Percentiles rank a stretch among this genome's conserved stretches.
These are phyloP conservation scores for Leucophenga varia DNA, from an alignment of 1,140 invertebrate species.

Conservation along the genomic window DNA sequence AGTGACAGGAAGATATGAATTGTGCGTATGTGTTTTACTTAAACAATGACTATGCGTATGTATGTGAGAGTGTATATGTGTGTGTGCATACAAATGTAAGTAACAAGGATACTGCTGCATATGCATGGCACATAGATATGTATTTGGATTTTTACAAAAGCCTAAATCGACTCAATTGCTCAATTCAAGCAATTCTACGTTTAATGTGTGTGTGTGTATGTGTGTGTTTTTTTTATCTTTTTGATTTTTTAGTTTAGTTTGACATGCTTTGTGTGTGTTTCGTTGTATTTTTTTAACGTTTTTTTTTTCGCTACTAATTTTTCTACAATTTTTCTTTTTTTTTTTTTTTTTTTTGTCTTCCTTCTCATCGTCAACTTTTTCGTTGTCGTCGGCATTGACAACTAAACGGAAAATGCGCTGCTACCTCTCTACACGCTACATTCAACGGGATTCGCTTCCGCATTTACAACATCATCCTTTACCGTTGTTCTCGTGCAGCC, in stretches of 20 bases:
- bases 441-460: constrained; percentile 11
- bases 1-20: too few species aligned
- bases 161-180: constrained; percentile 40
- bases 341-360: constrained; percentile 9
- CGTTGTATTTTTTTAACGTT: constrained; percentile 24
- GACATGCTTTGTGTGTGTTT: constrained; percentile 47
- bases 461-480: constrained; percentile 38
- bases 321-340: constrained; percentile 9
- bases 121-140: too few species aligned
- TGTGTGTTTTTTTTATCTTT: constrained; percentile 12
- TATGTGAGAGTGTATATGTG: constrained; percentile 2
- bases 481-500: constrained; percentile 55
- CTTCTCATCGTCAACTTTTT: constrained; percentile 2
- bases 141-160: constrained; percentile 28
- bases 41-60: too few species aligned
- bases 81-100: constrained; percentile 34
- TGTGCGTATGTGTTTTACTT: too few species aligned
- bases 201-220: too few species aligned
- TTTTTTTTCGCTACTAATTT: background rate
- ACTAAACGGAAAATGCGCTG: background rate
- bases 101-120: too few species aligned
- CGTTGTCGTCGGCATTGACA: background rate
- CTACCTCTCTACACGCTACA: background rate
- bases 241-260: constrained; percentile 16
- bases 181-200: constrained; percentile 40